A percentile compares a stretch with the other conserved stretches of the same genome.
These are phyloP conservation scores for Acleris holmiana DNA, from an alignment of 2,888 invertebrate genomes.

Conservation along the genomic window DNA sequence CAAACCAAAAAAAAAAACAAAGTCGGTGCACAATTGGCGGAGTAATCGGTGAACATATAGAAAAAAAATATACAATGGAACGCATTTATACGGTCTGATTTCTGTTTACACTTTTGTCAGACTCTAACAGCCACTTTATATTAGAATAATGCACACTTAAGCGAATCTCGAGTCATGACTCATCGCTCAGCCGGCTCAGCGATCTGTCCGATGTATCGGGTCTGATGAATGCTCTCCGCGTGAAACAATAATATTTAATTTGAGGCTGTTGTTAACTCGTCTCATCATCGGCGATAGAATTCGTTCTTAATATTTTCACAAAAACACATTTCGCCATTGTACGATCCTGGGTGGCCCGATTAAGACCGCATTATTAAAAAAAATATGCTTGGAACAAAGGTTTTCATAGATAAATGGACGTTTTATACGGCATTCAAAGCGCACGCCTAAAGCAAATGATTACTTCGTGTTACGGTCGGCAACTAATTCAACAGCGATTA, in stretches of 20 bases:
- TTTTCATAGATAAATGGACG: too few relatives aligned
- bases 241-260: conserved; percentile 5
- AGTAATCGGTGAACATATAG: too few relatives aligned
- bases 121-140: background rate
- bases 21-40: too few relatives aligned
- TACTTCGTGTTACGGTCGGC: conserved; percentile 11
- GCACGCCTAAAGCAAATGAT: background rate
- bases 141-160: background rate
- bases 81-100: too few relatives aligned
- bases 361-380: background rate
- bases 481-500: conserved; percentile 5
- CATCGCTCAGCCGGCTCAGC: background rate
- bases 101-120: background rate
- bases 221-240: background rate
- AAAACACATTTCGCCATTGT: background rate
- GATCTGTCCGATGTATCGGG: background rate
- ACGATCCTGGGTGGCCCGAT: background rate
- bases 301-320: background rate
- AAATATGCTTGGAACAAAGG: too few relatives aligned
- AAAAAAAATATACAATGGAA: too few relatives aligned
- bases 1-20: too few relatives aligned
- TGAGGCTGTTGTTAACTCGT: background rate
- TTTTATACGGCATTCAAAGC: too few relatives aligned
- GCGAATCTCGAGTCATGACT: conserved; percentile 2
- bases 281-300: background rate